Evolutionary conservation across 2,888 invertebrate genomes (phyloP), one percentile per base, ranked within the genome.

Genomic region (Drosophila multiciliata): DNA sequence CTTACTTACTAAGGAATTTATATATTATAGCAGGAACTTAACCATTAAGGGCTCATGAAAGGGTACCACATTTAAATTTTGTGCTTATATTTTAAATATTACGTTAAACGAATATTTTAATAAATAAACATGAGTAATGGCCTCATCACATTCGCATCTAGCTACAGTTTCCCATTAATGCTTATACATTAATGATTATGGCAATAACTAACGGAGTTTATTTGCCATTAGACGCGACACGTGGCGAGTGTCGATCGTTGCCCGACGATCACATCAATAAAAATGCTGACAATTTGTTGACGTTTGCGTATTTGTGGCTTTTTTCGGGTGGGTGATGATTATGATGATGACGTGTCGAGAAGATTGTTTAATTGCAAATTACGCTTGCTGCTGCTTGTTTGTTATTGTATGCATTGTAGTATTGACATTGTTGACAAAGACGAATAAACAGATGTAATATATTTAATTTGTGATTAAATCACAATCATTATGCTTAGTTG

Each of bases 241-340:
- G 89, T 88, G 84, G 81, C 69, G 29, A 49, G 35, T 26, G 66
- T 23, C 75, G 66, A 69, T 64, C 73, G 63, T 40, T 67, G 57
- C 53, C 53, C 57, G 32, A 54, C 26, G 81, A 86, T 88, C 78
- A 80, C 70, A 85, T 68, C 69, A 78, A 75, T 66, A 80, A 72
- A 72, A 72, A 72, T 88, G 52, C 68, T 68, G 89, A 88, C 89
- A 85, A 88, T 86, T 86, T 83, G 87, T 78, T 86, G 89, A 88
- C 87, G 78, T 65, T 66, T 83, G 54, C 70, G 53, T 70, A 26
- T 61, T 38, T 42, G 49, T 58, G 38, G 32, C 17, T 29, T 53
- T 58, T 64, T 70, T 64, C 32, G 65, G 58, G 62, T 73, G 65
- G 67, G 79, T 75, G 73, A 52, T 70, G 70, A 53, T 66, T 58